Percentiles rank a stretch among this genome's conserved stretches.
Evolutionary conservation across 1,140 invertebrate species (phyloP).

Genomic region (Diabrotica undecimpunctata): DNA sequence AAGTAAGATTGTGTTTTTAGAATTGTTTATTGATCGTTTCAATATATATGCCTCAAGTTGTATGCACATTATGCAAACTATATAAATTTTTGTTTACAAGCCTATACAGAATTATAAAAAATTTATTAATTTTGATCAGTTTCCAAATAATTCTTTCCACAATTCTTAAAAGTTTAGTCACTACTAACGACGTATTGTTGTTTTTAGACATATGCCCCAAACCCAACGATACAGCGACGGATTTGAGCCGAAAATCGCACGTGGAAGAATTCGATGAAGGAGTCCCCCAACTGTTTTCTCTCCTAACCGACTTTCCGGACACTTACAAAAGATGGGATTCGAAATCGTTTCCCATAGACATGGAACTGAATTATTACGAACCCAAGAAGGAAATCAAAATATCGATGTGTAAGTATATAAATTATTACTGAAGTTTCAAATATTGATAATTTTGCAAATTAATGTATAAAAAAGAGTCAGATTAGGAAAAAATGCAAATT

Average conservation of each 20-base stretch:
- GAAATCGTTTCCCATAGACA: conserved; percentile 74
- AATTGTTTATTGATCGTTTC: no score
- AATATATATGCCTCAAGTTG: no score
- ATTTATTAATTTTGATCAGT: no score
- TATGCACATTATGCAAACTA: no score
- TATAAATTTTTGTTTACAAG: no score
- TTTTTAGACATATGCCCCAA: conserved; percentile 81
- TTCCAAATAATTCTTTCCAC: no score
- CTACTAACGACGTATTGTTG: conserved; percentile 31
- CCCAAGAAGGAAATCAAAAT: conserved; percentile 66
- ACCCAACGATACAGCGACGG: conserved; percentile 66
- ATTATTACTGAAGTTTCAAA: conserved; percentile 3
- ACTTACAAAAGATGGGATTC: conserved; percentile 69
- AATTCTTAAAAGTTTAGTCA: no score
- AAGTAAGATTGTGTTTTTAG: no score
- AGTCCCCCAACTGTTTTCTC: conserved; percentile 78
- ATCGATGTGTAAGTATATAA: conserved; percentile 63
- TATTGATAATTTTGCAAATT: no score
- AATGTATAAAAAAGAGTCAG: no score
- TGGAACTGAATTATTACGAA: conserved; percentile 48
- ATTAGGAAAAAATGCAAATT: no score
- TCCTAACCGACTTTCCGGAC: conserved; percentile 76
- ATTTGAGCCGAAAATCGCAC: conserved; percentile 71
- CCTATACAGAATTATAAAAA: no score
- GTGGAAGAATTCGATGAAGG: conserved; percentile 80